Percentiles rank a stretch among this genome's conserved stretches.
These are phyloP conservation scores for Melanostoma scalare DNA, from an alignment of 2,888 invertebrate genomes.

Conservation along the genomic window DNA sequence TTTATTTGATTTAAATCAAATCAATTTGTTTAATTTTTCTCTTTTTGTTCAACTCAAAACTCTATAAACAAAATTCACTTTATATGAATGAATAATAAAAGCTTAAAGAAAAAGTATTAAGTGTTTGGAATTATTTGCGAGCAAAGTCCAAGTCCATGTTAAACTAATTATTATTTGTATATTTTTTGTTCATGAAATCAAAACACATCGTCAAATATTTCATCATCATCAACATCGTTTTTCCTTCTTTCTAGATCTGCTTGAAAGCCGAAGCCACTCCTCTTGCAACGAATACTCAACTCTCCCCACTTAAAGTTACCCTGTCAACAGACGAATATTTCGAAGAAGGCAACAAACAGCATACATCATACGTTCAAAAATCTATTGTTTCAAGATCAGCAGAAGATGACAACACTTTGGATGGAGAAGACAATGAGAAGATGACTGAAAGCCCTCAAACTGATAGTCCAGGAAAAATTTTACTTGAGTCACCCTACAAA, in stretches of 20 bases:
- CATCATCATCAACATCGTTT: not conserved
- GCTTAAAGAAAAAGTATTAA: too few species aligned
- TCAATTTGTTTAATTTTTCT: not conserved
- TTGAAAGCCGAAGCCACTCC: slow-evolving; percentile 58
- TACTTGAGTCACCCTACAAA: slow-evolving; percentile 24
- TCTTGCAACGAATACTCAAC: slow-evolving; percentile 5
- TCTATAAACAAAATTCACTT: not conserved
- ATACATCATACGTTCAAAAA: slow-evolving; percentile 18
- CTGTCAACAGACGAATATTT: slow-evolving; percentile 27
- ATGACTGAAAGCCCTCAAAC: slow-evolving; percentile 47
- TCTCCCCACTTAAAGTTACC: slow-evolving; percentile 23
- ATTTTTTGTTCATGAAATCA: too few species aligned
- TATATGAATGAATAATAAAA: too few species aligned
- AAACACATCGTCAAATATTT: not conserved
- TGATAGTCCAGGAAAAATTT: slow-evolving; percentile 46
- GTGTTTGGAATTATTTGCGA: too few species aligned
- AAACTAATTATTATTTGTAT: too few species aligned
- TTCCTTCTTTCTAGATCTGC: slow-evolving; percentile 46
- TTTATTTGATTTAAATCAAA: slow-evolving; percentile 6
- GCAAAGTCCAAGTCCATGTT: too few species aligned
- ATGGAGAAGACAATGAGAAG: slow-evolving; percentile 28
- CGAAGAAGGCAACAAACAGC: slow-evolving; percentile 12
- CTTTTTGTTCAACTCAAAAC: not conserved
- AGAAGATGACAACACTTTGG: slow-evolving; percentile 54
- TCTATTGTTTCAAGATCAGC: slow-evolving; percentile 48